phyloP scores from a whole-genome alignment of 2,113 vertebrate species.

The Carettochelys insculpta region DNA sequence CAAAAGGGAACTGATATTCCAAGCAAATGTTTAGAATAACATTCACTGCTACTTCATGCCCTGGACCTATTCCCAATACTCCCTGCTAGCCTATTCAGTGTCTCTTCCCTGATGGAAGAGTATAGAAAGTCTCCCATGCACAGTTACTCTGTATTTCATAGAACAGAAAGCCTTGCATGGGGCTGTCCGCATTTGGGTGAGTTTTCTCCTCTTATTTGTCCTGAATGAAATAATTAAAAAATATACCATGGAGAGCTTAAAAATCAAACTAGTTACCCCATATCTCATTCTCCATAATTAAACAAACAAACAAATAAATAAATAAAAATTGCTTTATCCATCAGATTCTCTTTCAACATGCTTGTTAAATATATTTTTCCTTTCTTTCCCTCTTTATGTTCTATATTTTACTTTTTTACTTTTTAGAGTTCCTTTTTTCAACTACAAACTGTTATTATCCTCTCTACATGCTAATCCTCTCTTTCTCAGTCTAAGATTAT shows the following conservation, averaged over 20 bases:
- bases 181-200: background rate
- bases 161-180: background rate
- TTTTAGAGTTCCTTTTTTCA: background rate
- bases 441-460: conserved; percentile 3
- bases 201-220: background rate
- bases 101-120: background rate
- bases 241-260: background rate
- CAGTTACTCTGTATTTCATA: background rate
- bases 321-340: background rate
- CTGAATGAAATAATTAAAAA: background rate
- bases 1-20: background rate
- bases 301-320: too few relatives aligned
- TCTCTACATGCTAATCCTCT: background rate
- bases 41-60: accelerated
- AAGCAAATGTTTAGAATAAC: background rate
- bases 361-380: background rate
- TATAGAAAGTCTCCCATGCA: background rate
- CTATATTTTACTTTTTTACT: background rate
- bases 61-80: background rate
- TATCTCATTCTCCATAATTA: background rate
- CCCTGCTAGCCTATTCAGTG: background rate
- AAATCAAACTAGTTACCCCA: background rate
- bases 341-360: background rate
- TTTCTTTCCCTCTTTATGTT: background rate
- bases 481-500: conserved; percentile 33